phyloP scores from a whole-genome alignment of 2,888 invertebrate species.

The Nasonia oneida region DNA sequence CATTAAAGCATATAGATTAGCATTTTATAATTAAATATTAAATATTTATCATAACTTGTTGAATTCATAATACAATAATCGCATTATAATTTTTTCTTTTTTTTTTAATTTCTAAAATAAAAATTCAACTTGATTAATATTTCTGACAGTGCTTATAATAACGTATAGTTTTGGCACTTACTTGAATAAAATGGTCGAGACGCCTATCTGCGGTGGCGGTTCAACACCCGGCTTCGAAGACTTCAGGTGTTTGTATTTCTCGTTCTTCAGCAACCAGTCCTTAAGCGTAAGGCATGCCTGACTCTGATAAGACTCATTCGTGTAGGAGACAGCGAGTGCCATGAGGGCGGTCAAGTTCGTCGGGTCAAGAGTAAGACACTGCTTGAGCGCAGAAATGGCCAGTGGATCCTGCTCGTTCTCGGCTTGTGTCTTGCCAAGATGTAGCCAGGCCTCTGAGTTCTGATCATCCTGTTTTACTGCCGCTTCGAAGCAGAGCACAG shows the following conservation, averaged over 20 bases:
- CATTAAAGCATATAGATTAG: background rate
- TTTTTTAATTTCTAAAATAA: background rate
- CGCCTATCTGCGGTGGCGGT: conserved; percentile 69
- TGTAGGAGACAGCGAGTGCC: conserved; percentile 95
- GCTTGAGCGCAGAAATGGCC: conserved; percentile 95
- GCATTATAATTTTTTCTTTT: background rate
- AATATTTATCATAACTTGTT: background rate
- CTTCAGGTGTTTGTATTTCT: conserved; percentile 89
- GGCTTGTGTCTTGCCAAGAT: conserved; percentile 95
- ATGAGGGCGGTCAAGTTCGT: conserved; percentile 91
- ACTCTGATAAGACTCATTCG: conserved; percentile 96
- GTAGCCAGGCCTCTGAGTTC: conserved; percentile 91
- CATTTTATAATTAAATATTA: background rate
- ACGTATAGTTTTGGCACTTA: conserved; percentile 70
- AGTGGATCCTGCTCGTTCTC: conserved; percentile 98
- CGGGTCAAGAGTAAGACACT: conserved; percentile 90
- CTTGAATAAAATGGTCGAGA: conserved; percentile 77
- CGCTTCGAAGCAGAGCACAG: conserved; percentile 97
- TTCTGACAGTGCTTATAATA: background rate
- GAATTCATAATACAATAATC: background rate
- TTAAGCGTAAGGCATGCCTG: conserved; percentile 92
- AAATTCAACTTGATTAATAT: background rate
- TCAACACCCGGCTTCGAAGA: conserved; percentile 80
- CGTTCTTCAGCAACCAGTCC: conserved; percentile 89
- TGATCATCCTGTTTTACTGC: conserved; percentile 91